Evolutionary conservation across 2,888 invertebrate species (phyloP).

Genomic region (Acleris cristana): DNA sequence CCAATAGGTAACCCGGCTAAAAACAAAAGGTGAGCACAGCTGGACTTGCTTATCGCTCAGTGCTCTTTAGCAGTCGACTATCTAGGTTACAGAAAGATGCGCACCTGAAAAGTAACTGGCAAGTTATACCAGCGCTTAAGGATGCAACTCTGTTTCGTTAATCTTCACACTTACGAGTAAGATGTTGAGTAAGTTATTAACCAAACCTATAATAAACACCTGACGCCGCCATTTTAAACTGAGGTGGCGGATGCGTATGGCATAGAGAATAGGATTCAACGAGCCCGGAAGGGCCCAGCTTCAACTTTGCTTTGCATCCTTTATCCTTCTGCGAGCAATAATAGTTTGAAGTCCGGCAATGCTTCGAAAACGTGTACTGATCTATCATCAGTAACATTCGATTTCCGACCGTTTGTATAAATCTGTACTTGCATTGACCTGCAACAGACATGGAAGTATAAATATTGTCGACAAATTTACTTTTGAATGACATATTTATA

Average conservation of each 20-base stretch:
- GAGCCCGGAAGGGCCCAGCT: neutral
- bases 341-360: slow-evolving; percentile 8
- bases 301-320: slow-evolving; percentile 18
- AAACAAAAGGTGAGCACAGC: too few species aligned
- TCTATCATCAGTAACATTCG: slow-evolving; percentile 16
- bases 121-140: too few species aligned
- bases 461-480: neutral
- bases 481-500: too few species aligned
- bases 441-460: neutral
- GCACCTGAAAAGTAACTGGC: too few species aligned
- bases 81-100: too few species aligned
- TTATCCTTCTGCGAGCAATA: slow-evolving; percentile 26
- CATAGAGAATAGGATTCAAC: neutral
- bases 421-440: neutral
- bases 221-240: neutral
- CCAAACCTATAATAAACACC: neutral
- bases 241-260: slow-evolving; percentile 14
- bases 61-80: too few species aligned
- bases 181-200: neutral
- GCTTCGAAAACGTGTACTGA: slow-evolving; percentile 20
- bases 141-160: too few species aligned
- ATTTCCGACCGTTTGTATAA: slow-evolving; percentile 2
- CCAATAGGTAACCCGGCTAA: too few species aligned
- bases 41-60: too few species aligned
- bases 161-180: neutral